Conservation (phyloP, 2,888 invertebrate species). For the Apamea epomidion region DNA sequence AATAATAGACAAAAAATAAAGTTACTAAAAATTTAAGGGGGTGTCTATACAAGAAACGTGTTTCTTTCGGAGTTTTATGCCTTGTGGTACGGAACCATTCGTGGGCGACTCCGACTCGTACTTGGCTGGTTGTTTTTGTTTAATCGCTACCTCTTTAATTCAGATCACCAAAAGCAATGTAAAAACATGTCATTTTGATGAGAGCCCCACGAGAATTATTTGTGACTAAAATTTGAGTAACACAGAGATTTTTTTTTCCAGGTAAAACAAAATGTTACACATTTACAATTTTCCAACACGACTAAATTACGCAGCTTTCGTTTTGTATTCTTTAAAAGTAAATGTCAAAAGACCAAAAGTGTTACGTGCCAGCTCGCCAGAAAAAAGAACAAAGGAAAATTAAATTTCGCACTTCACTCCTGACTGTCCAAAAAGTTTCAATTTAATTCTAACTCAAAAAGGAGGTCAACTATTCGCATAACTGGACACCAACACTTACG, state of each 20-base stretch:
- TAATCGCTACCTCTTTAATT: not conserved
- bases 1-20: not conserved
- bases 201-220: not conserved
- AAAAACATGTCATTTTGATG: not conserved
- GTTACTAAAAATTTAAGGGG: too few species aligned
- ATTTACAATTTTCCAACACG: slow-evolving; percentile 3
- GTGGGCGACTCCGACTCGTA: too few species aligned
- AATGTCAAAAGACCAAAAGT: slow-evolving; percentile 21
- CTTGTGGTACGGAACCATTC: not conserved
- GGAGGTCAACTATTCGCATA: slow-evolving; percentile 54
- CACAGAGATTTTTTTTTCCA: not conserved
- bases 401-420: slow-evolving; percentile 40
- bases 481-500: slow-evolving; percentile 47
- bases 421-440: slow-evolving; percentile 37
- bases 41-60: not conserved
- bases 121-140: not conserved
- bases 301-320: slow-evolving; percentile 11
- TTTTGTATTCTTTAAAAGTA: slow-evolving; percentile 23
- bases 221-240: not conserved
- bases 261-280: slow-evolving; percentile 24
- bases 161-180: not conserved
- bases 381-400: slow-evolving; percentile 34
- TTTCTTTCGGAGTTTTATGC: not conserved
- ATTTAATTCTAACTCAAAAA: slow-evolving; percentile 58
- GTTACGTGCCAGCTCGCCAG: slow-evolving; percentile 11